phyloP scores from a whole-genome alignment of 2,113 vertebrate species.

The Lepus timidus region DNA sequence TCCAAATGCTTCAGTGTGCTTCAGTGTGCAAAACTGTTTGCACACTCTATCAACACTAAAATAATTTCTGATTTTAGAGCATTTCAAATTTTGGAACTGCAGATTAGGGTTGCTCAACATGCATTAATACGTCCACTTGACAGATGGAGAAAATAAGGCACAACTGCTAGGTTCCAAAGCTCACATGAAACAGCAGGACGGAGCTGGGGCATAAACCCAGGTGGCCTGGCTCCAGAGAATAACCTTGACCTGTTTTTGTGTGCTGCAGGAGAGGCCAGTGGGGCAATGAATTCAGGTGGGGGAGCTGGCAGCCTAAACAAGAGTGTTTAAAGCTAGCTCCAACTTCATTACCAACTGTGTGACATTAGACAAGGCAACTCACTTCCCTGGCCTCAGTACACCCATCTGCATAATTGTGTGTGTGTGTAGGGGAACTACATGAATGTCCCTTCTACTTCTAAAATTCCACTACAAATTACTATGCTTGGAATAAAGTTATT shows the following conservation, averaged over 20 bases:
- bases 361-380: not conserved
- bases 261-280: not conserved
- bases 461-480: not conserved
- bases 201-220: not conserved
- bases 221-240: not conserved
- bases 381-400: not conserved
- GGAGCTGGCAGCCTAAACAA: too few species aligned
- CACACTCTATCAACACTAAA: too few species aligned
- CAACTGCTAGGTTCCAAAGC: not conserved
- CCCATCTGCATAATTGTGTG: not conserved
- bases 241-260: not conserved
- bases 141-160: not conserved
- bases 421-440: too few species aligned
- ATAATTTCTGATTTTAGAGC: too few species aligned
- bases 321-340: not conserved
- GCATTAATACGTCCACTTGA: not conserved
- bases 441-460: not conserved
- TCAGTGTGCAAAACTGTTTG: too few species aligned
- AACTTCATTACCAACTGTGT: not conserved
- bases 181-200: not conserved
- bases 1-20: too few species aligned
- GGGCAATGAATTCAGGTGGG: not conserved
- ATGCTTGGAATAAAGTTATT: not conserved
- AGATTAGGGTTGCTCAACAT: too few species aligned
- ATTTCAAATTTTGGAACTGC: too few species aligned